Evolutionary conservation across 2,888 invertebrate species (phyloP).

Genomic region (Pristionchus maxplancki): DNA sequence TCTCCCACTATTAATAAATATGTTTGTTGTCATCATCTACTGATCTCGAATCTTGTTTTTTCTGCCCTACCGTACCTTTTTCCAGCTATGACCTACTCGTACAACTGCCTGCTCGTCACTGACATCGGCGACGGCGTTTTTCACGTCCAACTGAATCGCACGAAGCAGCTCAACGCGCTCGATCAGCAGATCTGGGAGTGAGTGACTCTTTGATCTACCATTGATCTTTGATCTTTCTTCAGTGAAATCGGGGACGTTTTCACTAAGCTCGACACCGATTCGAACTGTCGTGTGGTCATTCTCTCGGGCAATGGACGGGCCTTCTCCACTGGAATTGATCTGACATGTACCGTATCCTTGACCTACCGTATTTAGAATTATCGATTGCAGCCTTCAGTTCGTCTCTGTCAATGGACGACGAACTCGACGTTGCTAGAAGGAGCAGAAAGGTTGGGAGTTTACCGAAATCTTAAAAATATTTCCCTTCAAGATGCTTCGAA

Average conservation of each 20-base stretch:
- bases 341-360: slow-evolving; percentile 77
- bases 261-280: slow-evolving; percentile 84
- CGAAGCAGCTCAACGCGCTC: slow-evolving; percentile 70
- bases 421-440: slow-evolving; percentile 59
- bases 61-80: background rate
- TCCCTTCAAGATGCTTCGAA: slow-evolving; percentile 48
- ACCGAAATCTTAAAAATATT: slow-evolving; percentile 1
- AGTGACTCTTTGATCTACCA: background rate
- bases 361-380: slow-evolving; percentile 48
- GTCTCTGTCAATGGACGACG: slow-evolving; percentile 49
- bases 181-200: slow-evolving; percentile 22
- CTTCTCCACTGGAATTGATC: slow-evolving; percentile 90
- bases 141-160: slow-evolving; percentile 71
- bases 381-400: slow-evolving; percentile 51
- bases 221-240: slow-evolving; percentile 33
- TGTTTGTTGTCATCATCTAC: background rate
- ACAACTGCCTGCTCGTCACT: slow-evolving; percentile 25
- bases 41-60: background rate
- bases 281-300: slow-evolving; percentile 90
- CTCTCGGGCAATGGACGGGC: slow-evolving; percentile 89
- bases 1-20: background rate
- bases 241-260: slow-evolving; percentile 89
- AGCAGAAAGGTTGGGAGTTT: background rate
- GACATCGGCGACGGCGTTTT: slow-evolving; percentile 59
- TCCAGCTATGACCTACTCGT: slow-evolving; percentile 31